Evolutionary conservation across 2,888 invertebrate genomes (phyloP).

Genomic region (Sinodicranocentrus sp.): DNA sequence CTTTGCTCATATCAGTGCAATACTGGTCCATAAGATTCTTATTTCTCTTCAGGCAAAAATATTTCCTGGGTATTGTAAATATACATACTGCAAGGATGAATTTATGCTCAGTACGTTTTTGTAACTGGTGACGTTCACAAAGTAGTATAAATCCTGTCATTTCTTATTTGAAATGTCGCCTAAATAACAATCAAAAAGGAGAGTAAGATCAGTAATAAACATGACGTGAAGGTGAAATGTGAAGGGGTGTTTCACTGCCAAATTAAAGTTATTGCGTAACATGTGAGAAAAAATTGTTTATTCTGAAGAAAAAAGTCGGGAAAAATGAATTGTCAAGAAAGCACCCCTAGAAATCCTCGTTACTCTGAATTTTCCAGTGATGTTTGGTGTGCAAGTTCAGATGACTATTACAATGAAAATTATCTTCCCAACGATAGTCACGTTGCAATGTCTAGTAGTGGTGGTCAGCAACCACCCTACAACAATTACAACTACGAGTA

Average conservation of each 20-base stretch:
- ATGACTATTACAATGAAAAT: constrained; percentile 72
- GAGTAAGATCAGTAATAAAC: too few relatives aligned
- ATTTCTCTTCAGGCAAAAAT: background rate
- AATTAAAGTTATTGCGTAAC: too few relatives aligned
- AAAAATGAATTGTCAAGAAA: constrained; percentile 53
- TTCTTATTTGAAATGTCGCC: too few relatives aligned
- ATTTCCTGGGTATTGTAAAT: background rate
- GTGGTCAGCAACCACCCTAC: constrained; percentile 3
- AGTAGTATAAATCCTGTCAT: background rate
- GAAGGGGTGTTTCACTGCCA: too few relatives aligned
- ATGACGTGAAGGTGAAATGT: too few relatives aligned
- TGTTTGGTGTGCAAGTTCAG: constrained; percentile 70
- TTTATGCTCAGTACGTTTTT: constrained; percentile 32
- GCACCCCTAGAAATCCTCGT: constrained; percentile 26
- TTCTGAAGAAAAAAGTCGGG: background rate
- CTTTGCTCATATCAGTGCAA: background rate
- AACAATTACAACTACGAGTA: constrained; percentile 63
- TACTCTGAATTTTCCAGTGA: constrained; percentile 66
- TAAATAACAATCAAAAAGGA: too few relatives aligned
- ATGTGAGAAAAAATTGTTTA: too few relatives aligned
- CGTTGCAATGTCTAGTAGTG: background rate
- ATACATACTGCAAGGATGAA: background rate
- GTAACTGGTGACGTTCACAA: constrained; percentile 17
- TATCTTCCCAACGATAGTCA: constrained; percentile 65
- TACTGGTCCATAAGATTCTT: background rate